phyloP scores from a whole-genome alignment of 2,113 vertebrate genomes.

The Prinia subflava region DNA sequence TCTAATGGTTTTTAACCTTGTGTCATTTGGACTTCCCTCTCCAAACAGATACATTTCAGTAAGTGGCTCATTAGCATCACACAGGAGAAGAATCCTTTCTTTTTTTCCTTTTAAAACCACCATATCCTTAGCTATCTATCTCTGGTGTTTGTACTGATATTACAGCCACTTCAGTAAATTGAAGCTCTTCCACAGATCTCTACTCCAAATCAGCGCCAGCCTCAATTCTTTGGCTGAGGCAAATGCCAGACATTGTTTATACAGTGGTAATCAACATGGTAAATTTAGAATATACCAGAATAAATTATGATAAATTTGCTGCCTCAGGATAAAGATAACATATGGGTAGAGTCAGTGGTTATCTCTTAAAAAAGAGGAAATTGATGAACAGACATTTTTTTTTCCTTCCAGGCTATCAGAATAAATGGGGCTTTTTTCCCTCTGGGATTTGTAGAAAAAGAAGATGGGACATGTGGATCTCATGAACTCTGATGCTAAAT shows the following conservation, averaged over 20 bases:
- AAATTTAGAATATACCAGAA: slow-evolving; percentile 82
- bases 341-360: slow-evolving; percentile 69
- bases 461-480: slow-evolving; percentile 70
- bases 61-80: slow-evolving; percentile 77
- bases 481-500: slow-evolving; percentile 68
- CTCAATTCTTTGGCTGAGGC: slow-evolving; percentile 54
- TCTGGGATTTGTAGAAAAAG: slow-evolving; percentile 62
- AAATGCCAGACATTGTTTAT: slow-evolving; percentile 80
- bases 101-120: slow-evolving; percentile 36
- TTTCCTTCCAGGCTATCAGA: slow-evolving; percentile 61
- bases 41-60: slow-evolving; percentile 68
- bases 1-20: slow-evolving; percentile 66
- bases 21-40: slow-evolving; percentile 61
- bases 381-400: slow-evolving; percentile 70
- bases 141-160: slow-evolving; percentile 72
- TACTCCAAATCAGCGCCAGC: slow-evolving; percentile 63
- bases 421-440: slow-evolving; percentile 14
- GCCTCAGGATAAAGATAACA: slow-evolving; percentile 77
- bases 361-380: slow-evolving; percentile 68
- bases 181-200: slow-evolving; percentile 68
- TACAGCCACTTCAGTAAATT: slow-evolving; percentile 66
- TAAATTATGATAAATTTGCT: slow-evolving; percentile 85
- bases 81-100: slow-evolving; percentile 47
- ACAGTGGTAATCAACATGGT: slow-evolving; percentile 80
- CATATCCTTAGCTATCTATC: slow-evolving; percentile 58